Percentiles rank a stretch among this genome's conserved stretches.
Evolutionary conservation across 2,797 vertebrate genomes (phyloP).

Genomic region (Hippocampus kuda): DNA sequence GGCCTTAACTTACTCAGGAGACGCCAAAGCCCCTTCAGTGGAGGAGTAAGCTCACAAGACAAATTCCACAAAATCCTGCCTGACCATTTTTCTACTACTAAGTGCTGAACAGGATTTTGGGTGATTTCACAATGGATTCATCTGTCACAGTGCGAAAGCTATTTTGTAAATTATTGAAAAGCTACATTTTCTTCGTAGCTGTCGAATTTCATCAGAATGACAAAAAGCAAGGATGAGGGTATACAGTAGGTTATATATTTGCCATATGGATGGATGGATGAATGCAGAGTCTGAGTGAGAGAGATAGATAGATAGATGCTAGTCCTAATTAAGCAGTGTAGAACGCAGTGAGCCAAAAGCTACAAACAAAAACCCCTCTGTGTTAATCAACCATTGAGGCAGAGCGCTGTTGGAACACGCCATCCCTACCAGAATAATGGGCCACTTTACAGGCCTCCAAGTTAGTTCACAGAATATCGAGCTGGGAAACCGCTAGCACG

Average conservation of each 20-base stretch:
- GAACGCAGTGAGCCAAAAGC: constrained; percentile 60
- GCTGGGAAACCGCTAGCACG: constrained; percentile 69
- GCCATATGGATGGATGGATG: neutral
- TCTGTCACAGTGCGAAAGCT: neutral
- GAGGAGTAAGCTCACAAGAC: constrained; percentile 51
- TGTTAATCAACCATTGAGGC: constrained; percentile 65
- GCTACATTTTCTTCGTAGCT: neutral
- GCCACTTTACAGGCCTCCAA: constrained; percentile 68
- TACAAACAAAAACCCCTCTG: constrained; percentile 67
- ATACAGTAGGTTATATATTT: neutral
- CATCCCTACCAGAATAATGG: constrained; percentile 68
- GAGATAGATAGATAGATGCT: constrained; percentile 46
- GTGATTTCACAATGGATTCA: constrained; percentile 12
- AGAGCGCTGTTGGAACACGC: constrained; percentile 64
- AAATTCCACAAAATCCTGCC: constrained; percentile 47
- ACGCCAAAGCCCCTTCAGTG: constrained; percentile 55
- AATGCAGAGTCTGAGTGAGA: neutral
- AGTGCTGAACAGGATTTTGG: constrained; percentile 27
- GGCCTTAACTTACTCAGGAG: constrained; percentile 18
- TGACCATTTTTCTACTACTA: constrained; percentile 40
- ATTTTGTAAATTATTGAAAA: neutral
- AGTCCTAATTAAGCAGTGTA: constrained; percentile 66
- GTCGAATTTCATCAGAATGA: neutral
- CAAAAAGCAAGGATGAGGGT: neutral
- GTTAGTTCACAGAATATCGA: constrained; percentile 69